phyloP scores from a whole-genome alignment of 2,113 vertebrate genomes.

The Opisthocomus hoazin region DNA sequence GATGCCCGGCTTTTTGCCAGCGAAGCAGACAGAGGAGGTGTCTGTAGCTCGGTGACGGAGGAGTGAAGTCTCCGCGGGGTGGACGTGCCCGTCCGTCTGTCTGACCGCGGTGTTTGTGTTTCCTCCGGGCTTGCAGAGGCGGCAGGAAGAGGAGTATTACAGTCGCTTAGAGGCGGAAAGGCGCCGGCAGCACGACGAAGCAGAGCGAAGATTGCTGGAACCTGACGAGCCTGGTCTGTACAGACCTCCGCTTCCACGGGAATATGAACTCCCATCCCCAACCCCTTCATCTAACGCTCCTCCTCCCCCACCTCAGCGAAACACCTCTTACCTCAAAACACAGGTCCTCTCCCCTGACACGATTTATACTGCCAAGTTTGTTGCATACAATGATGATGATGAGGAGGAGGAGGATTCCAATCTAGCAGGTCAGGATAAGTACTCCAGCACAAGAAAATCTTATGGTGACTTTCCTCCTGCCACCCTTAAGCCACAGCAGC shows the following conservation, averaged over 20 bases:
- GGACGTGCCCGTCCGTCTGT: not conserved
- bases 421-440: constrained; percentile 95
- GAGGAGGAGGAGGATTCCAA: constrained; percentile 75
- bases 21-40: not conserved
- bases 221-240: constrained; percentile 95
- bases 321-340: constrained; percentile 98
- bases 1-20: not conserved
- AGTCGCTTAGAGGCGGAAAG: constrained; percentile 92
- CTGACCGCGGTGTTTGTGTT: constrained; percentile 51
- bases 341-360: constrained; percentile 95
- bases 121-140: constrained; percentile 81
- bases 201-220: constrained; percentile 89
- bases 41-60: not conserved
- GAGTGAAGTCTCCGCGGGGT: not conserved
- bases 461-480: constrained; percentile 86
- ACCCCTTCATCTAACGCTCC: constrained; percentile 79
- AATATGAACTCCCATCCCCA: constrained; percentile 85
- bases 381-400: constrained; percentile 90
- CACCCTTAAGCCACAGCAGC: constrained; percentile 74
- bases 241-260: constrained; percentile 93
- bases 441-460: constrained; percentile 85
- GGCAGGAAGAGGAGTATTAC: constrained; percentile 98
- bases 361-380: constrained; percentile 98
- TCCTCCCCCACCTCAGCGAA: constrained; percentile 96
- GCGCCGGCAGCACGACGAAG: constrained; percentile 94